These are phyloP conservation scores for Mactra quadrangularis DNA, from an alignment of 1,140 invertebrate species.

Conservation along the genomic window DNA sequence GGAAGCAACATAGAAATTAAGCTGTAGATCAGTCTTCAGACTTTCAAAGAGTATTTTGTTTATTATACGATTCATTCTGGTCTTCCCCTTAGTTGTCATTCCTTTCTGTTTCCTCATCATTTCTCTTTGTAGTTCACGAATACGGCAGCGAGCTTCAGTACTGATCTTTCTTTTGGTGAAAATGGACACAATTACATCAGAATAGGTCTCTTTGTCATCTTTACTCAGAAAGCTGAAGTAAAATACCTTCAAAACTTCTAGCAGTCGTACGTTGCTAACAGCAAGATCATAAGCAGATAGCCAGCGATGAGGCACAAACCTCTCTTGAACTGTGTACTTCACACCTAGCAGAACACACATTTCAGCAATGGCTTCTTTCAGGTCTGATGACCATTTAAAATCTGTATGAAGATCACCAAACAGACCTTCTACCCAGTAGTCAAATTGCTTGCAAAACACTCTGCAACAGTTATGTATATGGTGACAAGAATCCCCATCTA, in stretches of 20 bases:
- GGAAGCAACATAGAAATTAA: conserved; percentile 1
- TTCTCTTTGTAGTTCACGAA: too few species aligned
- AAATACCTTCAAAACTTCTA: conserved; percentile 57
- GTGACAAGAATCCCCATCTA: conserved; percentile 75
- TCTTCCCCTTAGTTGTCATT: conserved; percentile 29
- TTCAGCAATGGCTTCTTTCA: conserved; percentile 60
- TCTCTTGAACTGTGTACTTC: conserved; percentile 66
- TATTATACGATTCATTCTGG: conserved; percentile 3
- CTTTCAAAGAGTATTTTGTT: conserved; percentile 8
- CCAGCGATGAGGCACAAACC: conserved; percentile 67
- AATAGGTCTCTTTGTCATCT: conserved; percentile 21
- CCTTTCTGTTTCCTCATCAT: too few species aligned
- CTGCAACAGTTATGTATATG: conserved; percentile 72
- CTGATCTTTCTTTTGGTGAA: too few species aligned
- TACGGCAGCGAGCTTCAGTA: too few species aligned
- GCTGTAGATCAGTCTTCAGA: conserved; percentile 10
- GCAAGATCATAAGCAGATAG: conserved; percentile 69
- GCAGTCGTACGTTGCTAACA: conserved; percentile 43
- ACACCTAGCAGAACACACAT: conserved; percentile 65
- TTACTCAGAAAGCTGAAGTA: conserved; percentile 55
- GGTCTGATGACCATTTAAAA: conserved; percentile 71
- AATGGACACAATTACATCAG: too few species aligned
- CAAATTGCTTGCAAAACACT: conserved; percentile 72
- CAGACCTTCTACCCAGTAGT: conserved; percentile 61
- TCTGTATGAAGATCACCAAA: conserved; percentile 69